Base-by-base conservation (phyloP, 2,888 invertebrate species). In the Harpalus rubripes region DNA sequence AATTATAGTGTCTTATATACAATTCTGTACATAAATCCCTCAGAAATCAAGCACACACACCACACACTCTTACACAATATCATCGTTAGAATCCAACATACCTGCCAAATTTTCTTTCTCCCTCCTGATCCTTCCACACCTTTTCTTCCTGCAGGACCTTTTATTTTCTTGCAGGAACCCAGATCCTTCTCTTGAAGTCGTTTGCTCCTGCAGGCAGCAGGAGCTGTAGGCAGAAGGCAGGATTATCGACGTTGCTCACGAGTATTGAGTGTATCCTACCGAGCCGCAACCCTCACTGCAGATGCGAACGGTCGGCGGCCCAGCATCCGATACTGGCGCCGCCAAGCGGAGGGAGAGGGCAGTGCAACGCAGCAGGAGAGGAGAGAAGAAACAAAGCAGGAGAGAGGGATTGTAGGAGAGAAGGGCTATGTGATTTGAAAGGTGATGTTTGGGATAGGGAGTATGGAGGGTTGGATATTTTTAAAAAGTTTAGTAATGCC, bases 251-350 rank as follows among this genome's bases (percentile, higher is more conserved):
- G 22, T 52, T 5, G 76, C 44, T 26, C 32, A 6, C 41, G 22
- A 39, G 79, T 85, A 85, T 85, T 85, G 85, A 85, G 80, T 74
- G 41, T 32, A 12, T 52, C 84, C 74, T 58, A 68, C 79, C 82
- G 87, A 87, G 87, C 88, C 89, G 89, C 89, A 89, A 90, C 89
- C 89, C 89, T 89, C 88, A 90, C 90, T 90, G 90, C 90, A 89
- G 88, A 59, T 61, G 78, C 78, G 84, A 84, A 39, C 61, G 59
- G 32, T 15, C 63, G 72, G 58, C 18, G 65, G 26, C 79, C 80
- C 85, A 85, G 85, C 85, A 59, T 85, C 80, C 85, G 63, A 79
- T 41, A 39, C 32, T 58, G 58, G 80, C 80, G 85, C 58, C 22
- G 26, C 26, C 52, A 18, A 26, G 79, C 58, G 84, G 56, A 44